phyloP scores from a whole-genome alignment of 1,140 invertebrate genomes.

The Drosophila chauvacae region DNA sequence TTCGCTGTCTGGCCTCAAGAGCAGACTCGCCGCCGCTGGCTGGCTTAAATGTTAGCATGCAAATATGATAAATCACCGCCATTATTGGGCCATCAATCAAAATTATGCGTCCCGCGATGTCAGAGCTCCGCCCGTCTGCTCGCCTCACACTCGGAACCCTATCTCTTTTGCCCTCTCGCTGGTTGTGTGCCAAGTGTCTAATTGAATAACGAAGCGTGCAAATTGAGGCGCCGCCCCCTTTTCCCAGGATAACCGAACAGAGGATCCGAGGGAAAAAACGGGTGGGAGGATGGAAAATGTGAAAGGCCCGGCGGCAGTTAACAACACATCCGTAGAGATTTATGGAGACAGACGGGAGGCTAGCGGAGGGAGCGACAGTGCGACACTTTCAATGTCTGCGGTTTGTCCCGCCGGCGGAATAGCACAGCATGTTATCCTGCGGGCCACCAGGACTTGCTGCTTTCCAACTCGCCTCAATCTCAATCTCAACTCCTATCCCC shows the following conservation, averaged over 20 bases:
- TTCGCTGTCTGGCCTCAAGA: slow-evolving; percentile 22
- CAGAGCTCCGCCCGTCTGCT: slow-evolving; percentile 23
- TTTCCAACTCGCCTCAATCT: slow-evolving; percentile 65
- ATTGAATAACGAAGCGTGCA: slow-evolving; percentile 84
- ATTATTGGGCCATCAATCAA: slow-evolving; percentile 83
- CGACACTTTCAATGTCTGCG: slow-evolving; percentile 73
- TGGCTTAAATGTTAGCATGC: slow-evolving; percentile 67
- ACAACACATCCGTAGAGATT: slow-evolving; percentile 77
- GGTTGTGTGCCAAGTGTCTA: slow-evolving; percentile 73
- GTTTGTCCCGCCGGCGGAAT: slow-evolving; percentile 51
- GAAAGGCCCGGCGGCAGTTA: slow-evolving; percentile 59
- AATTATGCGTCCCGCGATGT: slow-evolving; percentile 69
- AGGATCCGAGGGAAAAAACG: slow-evolving; percentile 18
- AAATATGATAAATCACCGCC: slow-evolving; percentile 83
- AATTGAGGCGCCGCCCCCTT: slow-evolving; percentile 62
- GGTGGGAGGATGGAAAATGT: slow-evolving; percentile 1
- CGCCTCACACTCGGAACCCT: slow-evolving; percentile 6
- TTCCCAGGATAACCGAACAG: slow-evolving; percentile 7
- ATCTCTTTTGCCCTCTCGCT: slow-evolving; percentile 3
- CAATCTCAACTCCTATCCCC: slow-evolving; percentile 15
- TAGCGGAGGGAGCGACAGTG: slow-evolving; percentile 8
- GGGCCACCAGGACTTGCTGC: slow-evolving; percentile 46
- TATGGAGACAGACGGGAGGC: slow-evolving; percentile 54
- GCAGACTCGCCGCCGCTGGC: slow-evolving; percentile 26
- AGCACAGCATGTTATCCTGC: slow-evolving; percentile 38